Conservation (phyloP, 2,888 invertebrate genomes). For the Globia sparganii region DNA sequence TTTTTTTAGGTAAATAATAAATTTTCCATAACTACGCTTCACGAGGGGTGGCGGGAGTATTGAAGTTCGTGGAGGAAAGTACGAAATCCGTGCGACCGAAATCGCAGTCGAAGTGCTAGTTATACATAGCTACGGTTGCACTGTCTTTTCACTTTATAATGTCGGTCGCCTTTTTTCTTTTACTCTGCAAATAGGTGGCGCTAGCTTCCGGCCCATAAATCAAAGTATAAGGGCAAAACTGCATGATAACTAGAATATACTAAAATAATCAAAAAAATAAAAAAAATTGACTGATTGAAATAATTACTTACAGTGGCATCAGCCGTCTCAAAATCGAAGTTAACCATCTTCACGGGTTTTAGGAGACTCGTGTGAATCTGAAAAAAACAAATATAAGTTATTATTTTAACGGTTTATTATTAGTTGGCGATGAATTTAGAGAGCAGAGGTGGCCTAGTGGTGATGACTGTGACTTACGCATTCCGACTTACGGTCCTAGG, state of each 20-base stretch:
- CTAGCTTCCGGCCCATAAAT: no score
- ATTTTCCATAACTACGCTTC: not conserved
- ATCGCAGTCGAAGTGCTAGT: not conserved
- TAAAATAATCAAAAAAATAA: not conserved
- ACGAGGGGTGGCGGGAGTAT: no score
- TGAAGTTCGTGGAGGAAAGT: not conserved
- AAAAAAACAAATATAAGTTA: not conserved
- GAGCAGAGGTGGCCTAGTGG: not conserved
- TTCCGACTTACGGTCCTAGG: no score
- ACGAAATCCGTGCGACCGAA: not conserved
- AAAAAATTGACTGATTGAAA: not conserved
- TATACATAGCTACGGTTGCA: not conserved
- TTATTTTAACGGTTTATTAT: not conserved
- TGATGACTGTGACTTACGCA: not conserved
- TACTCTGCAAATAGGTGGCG: not conserved
- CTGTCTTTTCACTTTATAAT: not conserved
- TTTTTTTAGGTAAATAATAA: not conserved
- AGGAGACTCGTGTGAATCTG: not conserved
- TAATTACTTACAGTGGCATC: conserved; percentile 30
- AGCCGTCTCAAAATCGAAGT: conserved; percentile 34
- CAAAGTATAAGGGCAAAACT: not conserved
- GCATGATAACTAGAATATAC: not conserved
- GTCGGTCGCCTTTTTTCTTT: not conserved
- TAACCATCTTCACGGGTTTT: conserved; percentile 24
- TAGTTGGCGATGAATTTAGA: not conserved